These are phyloP conservation scores for Coenonympha glycerion DNA, from an alignment of 2,888 invertebrate genomes.

Conservation along the genomic window DNA sequence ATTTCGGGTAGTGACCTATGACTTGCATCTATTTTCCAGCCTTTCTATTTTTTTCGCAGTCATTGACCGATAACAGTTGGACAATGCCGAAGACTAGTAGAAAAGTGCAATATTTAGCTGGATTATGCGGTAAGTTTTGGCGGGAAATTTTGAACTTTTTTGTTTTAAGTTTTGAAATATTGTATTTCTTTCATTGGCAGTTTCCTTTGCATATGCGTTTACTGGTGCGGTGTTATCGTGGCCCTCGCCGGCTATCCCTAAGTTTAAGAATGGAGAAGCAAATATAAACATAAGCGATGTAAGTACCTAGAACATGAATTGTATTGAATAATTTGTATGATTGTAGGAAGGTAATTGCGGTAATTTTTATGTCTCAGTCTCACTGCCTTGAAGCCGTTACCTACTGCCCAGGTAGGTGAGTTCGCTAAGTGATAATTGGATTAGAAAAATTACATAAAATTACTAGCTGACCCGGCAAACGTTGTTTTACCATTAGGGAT, in stretches of 20 bases:
- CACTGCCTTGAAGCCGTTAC: no score
- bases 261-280: slow-evolving; percentile 62
- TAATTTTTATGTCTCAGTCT: no score
- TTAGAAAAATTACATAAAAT: no score
- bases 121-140: slow-evolving; percentile 58
- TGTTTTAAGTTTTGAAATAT: neutral
- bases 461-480: no score
- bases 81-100: slow-evolving; percentile 34
- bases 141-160: slow-evolving; percentile 35
- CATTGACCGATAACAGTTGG: neutral
- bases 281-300: slow-evolving; percentile 60
- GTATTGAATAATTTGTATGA: no score
- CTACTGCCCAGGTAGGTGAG: no score
- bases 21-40: no score
- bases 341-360: no score
- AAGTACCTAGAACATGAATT: slow-evolving; percentile 33
- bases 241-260: slow-evolving; percentile 75
- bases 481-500: no score
- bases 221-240: slow-evolving; percentile 69
- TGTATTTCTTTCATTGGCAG: slow-evolving; percentile 38
- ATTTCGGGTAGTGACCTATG: no score
- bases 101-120: slow-evolving; percentile 65
- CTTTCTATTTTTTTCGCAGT: no score
- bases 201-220: slow-evolving; percentile 62
- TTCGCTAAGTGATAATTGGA: no score